A percentile compares a stretch with the other conserved stretches of the same genome.
Conservation (phyloP, 1,140 invertebrate genomes). For the Hyphantria cunea region DNA sequence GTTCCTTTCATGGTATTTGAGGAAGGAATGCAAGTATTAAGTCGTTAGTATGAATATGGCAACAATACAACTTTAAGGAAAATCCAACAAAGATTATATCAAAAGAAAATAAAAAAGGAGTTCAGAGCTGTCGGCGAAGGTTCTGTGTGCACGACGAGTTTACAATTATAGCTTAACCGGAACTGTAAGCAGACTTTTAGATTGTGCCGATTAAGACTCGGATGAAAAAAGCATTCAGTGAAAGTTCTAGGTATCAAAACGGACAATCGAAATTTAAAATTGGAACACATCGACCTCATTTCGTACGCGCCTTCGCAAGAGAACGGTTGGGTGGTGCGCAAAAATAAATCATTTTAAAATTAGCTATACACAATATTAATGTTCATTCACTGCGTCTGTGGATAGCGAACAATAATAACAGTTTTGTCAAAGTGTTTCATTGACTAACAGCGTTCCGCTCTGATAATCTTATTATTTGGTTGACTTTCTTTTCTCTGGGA, state of each 20-base stretch:
- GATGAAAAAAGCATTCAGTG: conserved; percentile 56
- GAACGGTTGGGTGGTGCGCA: conserved; percentile 51
- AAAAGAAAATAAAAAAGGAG: conserved; percentile 6
- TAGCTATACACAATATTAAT: conserved; percentile 46
- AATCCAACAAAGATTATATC: conserved; percentile 5
- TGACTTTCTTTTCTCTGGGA: conserved; percentile 62
- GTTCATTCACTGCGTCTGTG: conserved; percentile 38
- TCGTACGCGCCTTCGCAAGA: conserved; percentile 53
- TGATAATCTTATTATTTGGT: conserved; percentile 60
- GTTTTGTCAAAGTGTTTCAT: conserved; percentile 43
- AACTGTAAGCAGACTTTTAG: conserved; percentile 32
- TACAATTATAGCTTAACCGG: conserved; percentile 26
- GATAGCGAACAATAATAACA: conserved; percentile 3
- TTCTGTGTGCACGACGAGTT: background rate
- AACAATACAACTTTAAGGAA: background rate
- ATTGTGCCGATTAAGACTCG: conserved; percentile 12
- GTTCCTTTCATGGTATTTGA: background rate
- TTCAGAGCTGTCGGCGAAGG: conserved; percentile 1
- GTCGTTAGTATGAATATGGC: too few relatives aligned
- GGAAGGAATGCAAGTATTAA: background rate
- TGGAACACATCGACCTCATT: conserved; percentile 73
- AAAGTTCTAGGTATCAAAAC: conserved; percentile 56
- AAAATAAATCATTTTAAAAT: conserved; percentile 67
- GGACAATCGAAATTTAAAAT: conserved; percentile 72
- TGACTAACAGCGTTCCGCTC: conserved; percentile 53